These are phyloP conservation scores for Chaitophorus viminalis DNA, from an alignment of 2,888 invertebrate species.

Conservation along the genomic window DNA sequence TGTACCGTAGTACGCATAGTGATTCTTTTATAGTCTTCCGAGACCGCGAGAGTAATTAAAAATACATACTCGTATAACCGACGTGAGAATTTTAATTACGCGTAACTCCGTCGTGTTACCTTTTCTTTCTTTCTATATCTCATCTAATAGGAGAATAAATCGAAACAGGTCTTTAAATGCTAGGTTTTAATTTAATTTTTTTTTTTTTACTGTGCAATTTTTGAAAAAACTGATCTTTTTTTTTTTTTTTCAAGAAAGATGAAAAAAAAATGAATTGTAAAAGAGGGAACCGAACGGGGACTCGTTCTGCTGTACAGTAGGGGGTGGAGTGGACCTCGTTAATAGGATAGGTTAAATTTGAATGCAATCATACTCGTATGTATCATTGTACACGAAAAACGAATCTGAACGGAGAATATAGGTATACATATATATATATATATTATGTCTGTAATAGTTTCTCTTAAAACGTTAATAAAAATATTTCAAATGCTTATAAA, in stretches of 20 bases:
- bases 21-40: constrained; percentile 48
- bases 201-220: constrained; percentile 2
- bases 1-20: too few species aligned
- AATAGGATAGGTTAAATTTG: too few species aligned
- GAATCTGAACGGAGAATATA: too few species aligned
- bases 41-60: constrained; percentile 60
- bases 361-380: too few species aligned
- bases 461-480: too few species aligned
- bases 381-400: too few species aligned
- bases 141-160: constrained; percentile 23
- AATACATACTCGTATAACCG: constrained; percentile 20
- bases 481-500: too few species aligned
- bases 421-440: too few species aligned
- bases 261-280: not conserved
- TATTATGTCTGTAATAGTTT: too few species aligned
- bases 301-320: too few species aligned
- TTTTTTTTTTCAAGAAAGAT: not conserved
- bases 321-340: too few species aligned
- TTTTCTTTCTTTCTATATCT: constrained; percentile 24
- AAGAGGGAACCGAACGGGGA: too few species aligned
- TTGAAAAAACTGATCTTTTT: not conserved
- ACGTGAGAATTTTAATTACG: constrained; percentile 58
- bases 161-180: constrained; percentile 27
- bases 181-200: not conserved
- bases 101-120: constrained; percentile 34